phyloP scores from a whole-genome alignment of 2,797 vertebrate genomes.

The Rhynchotus rufescens region DNA sequence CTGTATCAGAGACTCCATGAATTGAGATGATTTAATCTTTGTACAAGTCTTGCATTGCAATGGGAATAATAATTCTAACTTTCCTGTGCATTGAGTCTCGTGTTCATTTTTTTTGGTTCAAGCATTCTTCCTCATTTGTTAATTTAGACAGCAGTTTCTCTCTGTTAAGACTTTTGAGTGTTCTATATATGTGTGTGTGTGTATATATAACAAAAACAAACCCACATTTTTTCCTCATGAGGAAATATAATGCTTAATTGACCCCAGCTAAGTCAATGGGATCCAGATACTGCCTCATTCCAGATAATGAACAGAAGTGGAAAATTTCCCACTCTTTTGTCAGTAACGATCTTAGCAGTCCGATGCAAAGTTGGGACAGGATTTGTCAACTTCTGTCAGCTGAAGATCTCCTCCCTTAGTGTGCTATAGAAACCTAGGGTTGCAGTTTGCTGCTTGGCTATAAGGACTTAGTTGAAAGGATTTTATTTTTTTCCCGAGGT shows the following conservation, averaged over 20 bases:
- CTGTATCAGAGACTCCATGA: neutral
- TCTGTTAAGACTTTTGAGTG: neutral
- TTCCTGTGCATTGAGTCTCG: neutral
- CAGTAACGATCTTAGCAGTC: neutral
- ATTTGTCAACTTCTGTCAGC: neutral
- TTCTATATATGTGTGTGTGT: too few species aligned
- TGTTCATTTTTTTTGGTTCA: too few species aligned
- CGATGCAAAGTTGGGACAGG: neutral
- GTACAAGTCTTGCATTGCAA: neutral
- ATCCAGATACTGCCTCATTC: neutral
- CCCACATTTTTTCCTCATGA: too few species aligned
- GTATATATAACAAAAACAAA: too few species aligned
- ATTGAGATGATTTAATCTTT: neutral
- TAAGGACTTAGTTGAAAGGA: neutral
- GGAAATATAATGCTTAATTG: neutral
- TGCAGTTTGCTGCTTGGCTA: neutral
- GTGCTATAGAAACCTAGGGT: neutral
- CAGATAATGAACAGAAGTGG: neutral
- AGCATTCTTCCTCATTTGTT: neutral
- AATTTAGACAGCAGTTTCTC: neutral
- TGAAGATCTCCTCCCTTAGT: neutral
- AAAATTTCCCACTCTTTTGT: neutral
- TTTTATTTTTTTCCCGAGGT: slow-evolving; percentile 16
- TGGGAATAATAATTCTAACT: neutral
- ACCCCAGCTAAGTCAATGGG: neutral